Evolutionary conservation across 2,888 invertebrate genomes (phyloP), one percentile per base, ranked within the genome.

Genomic region (Acrobasis suavella): DNA sequence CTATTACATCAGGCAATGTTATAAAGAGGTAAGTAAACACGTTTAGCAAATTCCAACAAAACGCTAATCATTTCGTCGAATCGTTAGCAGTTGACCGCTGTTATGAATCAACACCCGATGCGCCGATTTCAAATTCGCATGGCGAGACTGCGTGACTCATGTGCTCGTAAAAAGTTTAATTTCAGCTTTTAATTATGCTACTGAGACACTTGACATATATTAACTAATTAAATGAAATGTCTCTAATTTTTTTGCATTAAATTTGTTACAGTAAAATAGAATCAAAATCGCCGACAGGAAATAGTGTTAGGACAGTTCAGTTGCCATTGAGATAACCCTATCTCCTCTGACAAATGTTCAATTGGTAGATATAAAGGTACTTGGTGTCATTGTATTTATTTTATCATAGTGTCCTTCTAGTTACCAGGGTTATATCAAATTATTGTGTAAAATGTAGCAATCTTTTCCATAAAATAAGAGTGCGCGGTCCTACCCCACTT

Each of bases 271-370:
- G 7, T 6, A 32, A 32, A 32, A 7, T 32, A 7, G 8, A 32
- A 37, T 64, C 62, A 62, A 63, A 78, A 71, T 46, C 6, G 75
- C 71, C 67, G 68, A 71, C 73, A 81, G 84, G 85, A 86, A 82
- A 72, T 72, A 72, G 76, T n/a, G 42, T 56, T 56, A n/a, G 73
- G 75, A 69, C 78, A 78, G 77, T 78, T 77, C 75, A 72, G 75
- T 71, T 82, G 83, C 78, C 81, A 83, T 78, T 79, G 77, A 83
- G 87, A 89, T 89, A 87, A 86, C 85, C 82, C 80, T 72, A 79
- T 83, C 86, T 89, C 89, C 46, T 42, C 87, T 82, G 86, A 82
- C 74, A 73, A 81, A 80, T 73, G 75, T 76, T 71, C 32, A 16
- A 59, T 32, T 50, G 37, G n/a, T 59, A 22, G 50, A 38, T 9